Evolutionary conservation across 1,140 invertebrate species (phyloP).

Genomic region (Drosophila santomea): DNA sequence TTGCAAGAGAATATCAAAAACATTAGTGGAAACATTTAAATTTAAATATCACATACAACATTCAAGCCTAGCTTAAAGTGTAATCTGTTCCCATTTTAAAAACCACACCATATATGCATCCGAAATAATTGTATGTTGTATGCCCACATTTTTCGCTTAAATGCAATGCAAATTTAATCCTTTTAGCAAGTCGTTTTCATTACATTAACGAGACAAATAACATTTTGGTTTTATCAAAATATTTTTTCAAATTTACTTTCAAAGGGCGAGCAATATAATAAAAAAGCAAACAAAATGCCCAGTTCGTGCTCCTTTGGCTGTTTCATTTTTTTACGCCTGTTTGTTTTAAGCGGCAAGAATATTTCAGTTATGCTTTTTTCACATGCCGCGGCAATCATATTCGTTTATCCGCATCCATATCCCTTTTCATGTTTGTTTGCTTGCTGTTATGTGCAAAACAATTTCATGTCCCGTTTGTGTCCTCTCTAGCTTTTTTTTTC

Average conservation of each 20-base stretch:
- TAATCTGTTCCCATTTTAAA: not conserved
- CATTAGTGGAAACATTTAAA: not conserved
- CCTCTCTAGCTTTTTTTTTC: constrained; percentile 23
- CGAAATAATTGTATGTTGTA: not conserved
- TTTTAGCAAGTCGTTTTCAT: constrained; percentile 76
- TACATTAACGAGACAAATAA: constrained; percentile 65
- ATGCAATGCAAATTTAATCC: constrained; percentile 72
- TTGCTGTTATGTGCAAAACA: constrained; percentile 76
- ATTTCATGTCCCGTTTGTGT: constrained; percentile 68
- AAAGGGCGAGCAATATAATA: constrained; percentile 8
- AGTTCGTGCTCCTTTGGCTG: constrained; percentile 28
- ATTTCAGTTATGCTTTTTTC: constrained; percentile 54
- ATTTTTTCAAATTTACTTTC: constrained; percentile 28
- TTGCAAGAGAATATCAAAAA: not conserved
- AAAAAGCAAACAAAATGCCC: constrained; percentile 15
- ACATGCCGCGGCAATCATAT: constrained; percentile 30
- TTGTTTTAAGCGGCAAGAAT: constrained; percentile 43
- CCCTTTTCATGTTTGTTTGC: constrained; percentile 60
- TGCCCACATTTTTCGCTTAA: constrained; percentile 20
- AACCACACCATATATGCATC: not conserved
- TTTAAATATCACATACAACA: not conserved
- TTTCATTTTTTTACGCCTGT: constrained; percentile 42
- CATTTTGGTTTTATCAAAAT: constrained; percentile 60
- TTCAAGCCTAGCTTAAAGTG: not conserved
- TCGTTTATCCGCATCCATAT: constrained; percentile 41